Conservation (phyloP, 2,113 vertebrate genomes). For the Pomatostomus ruficeps region DNA sequence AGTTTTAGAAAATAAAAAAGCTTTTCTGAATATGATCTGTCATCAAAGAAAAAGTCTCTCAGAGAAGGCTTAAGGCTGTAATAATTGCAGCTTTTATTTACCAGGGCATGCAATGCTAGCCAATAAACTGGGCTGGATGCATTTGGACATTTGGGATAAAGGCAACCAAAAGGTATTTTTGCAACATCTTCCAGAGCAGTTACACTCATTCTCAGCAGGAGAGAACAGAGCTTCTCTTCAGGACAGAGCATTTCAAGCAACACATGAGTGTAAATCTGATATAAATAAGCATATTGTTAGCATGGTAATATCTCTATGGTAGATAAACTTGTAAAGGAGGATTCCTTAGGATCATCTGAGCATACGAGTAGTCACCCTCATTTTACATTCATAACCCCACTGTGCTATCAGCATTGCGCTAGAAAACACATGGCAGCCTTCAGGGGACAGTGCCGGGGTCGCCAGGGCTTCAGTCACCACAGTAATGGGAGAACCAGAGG, state of each 20-base stretch:
- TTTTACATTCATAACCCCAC: rapidly evolving
- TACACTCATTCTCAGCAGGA: not conserved
- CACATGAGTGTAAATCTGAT: rapidly evolving
- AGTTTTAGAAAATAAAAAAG: not conserved
- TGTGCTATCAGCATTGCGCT: not conserved
- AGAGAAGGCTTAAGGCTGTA: not conserved
- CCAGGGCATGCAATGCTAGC: not conserved
- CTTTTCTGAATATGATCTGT: not conserved
- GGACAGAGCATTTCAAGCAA: not conserved
- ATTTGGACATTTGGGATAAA: not conserved
- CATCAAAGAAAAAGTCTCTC: not conserved
- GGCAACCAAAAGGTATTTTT: not conserved
- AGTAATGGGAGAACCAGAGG: not conserved
- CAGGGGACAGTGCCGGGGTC: not conserved
- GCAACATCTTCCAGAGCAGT: not conserved
- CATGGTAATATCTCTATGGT: not conserved
- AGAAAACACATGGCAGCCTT: not conserved
- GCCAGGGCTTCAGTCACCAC: not conserved
- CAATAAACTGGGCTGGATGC: not conserved
- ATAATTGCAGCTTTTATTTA: not conserved
- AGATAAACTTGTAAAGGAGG: not conserved
- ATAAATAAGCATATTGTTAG: not conserved
- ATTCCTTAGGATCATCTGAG: not conserved
- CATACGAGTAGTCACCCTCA: not conserved
- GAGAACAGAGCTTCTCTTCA: not conserved